Conservation (phyloP, 2,888 invertebrate genomes). For the Kryphioiulus occultus region DNA sequence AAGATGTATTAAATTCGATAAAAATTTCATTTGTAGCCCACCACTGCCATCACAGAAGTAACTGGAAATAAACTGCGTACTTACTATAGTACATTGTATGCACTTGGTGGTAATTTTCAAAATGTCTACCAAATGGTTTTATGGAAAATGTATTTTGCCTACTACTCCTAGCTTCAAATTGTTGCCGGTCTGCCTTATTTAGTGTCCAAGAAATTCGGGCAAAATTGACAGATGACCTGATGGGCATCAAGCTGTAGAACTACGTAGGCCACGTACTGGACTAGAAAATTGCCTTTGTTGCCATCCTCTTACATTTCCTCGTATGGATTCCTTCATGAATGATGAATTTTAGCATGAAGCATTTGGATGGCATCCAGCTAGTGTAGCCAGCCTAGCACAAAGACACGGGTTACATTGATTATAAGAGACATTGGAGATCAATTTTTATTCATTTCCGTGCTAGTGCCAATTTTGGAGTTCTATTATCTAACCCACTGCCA, state of each 20-base stretch:
- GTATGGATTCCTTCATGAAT: not conserved
- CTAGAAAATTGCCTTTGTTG: not conserved
- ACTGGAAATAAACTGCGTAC: no score
- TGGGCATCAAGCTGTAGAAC: not conserved
- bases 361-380: not conserved
- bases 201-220: not conserved
- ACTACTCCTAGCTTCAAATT: no score
- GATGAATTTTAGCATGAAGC: not conserved
- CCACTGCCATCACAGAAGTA: no score
- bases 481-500: not conserved
- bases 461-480: not conserved
- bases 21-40: no score
- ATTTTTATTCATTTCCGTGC: constrained; percentile 4
- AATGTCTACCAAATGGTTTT: no score
- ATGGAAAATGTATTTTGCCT: no score
- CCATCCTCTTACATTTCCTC: not conserved
- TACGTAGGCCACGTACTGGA: not conserved
- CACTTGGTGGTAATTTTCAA: no score
- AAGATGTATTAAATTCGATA: no score
- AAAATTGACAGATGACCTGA: not conserved
- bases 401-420: not conserved
- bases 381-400: no score
- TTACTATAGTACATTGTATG: no score
- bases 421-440: not conserved
- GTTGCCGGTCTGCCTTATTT: no score